A percentile compares a stretch with the other conserved stretches of the same genome.
These are phyloP conservation scores for Temnothorax rugatulus DNA, from an alignment of 2,888 invertebrate species.

Conservation along the genomic window DNA sequence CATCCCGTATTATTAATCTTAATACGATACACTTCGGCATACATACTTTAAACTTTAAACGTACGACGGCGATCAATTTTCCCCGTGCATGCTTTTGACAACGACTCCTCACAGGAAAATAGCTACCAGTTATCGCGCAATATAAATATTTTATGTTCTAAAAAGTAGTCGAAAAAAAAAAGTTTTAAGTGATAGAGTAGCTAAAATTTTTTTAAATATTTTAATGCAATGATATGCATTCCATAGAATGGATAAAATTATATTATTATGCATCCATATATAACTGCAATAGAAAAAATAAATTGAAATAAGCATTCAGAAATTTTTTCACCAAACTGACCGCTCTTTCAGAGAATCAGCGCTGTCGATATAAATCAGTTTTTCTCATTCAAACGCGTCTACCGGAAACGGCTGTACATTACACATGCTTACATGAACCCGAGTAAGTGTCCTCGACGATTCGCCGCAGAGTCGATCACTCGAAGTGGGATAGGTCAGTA, in stretches of 20 bases:
- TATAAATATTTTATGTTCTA: slow-evolving; percentile 35
- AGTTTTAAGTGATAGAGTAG: not conserved
- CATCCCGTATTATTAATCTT: slow-evolving; percentile 72
- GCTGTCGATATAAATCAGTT: slow-evolving; percentile 22
- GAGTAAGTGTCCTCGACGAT: slow-evolving; percentile 44
- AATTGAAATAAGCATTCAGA: not conserved
- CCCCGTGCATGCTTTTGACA: slow-evolving; percentile 58
- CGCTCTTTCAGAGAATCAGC: not conserved
- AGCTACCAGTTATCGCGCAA: slow-evolving; percentile 31
- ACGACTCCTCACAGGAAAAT: slow-evolving; percentile 9
- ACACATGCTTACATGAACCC: slow-evolving; percentile 1
- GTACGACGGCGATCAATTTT: slow-evolving; percentile 67
- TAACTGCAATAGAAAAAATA: not conserved
- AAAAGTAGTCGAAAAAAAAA: not conserved
- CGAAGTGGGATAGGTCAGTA: slow-evolving; percentile 65
- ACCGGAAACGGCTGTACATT: not conserved
- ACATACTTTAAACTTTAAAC: slow-evolving; percentile 60
- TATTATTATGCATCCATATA: not conserved
- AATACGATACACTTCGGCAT: slow-evolving; percentile 51
- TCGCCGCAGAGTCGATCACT: slow-evolving; percentile 65
- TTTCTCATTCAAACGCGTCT: not conserved
- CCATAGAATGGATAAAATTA: not conserved
- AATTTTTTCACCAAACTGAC: not conserved
- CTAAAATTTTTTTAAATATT: not conserved
- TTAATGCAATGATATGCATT: not conserved